These are phyloP conservation scores for Sogatella furcifera DNA, from an alignment of 1,140 invertebrate species.

Conservation along the genomic window DNA sequence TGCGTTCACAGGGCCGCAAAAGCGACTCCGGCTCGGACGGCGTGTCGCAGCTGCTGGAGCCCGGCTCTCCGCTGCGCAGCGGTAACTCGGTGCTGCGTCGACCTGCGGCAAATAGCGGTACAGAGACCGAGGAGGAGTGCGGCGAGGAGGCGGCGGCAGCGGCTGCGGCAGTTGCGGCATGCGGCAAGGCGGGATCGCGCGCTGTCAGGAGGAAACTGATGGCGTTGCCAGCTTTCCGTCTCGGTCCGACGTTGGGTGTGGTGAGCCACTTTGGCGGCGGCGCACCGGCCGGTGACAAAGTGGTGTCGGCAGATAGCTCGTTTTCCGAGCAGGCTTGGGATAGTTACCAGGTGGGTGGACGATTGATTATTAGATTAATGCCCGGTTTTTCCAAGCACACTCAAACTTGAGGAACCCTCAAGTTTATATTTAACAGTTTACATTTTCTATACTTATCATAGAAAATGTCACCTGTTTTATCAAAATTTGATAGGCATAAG, in stretches of 20 bases:
- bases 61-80: constrained; percentile 5
- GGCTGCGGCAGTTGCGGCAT: not conserved
- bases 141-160: constrained; percentile 15
- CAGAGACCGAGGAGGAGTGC: constrained; percentile 33
- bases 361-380: no score
- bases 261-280: constrained; percentile 22
- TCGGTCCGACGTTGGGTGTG: constrained; percentile 39
- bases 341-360: constrained; percentile 46
- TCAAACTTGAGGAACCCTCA: no score
- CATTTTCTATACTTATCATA: no score
- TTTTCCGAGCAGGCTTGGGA: constrained; percentile 72
- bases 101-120: constrained; percentile 23
- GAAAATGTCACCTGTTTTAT: no score
- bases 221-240: constrained; percentile 35
- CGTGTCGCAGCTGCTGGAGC: constrained; percentile 22
- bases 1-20: constrained; percentile 35
- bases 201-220: constrained; percentile 22
- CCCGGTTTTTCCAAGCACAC: not conserved
- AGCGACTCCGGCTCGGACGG: constrained; percentile 48
- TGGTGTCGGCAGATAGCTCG: constrained; percentile 50
- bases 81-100: not conserved
- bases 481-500: no score
- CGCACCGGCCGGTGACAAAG: constrained; percentile 20
- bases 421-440: no score
- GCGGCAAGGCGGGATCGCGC: constrained; percentile 12